Evolutionary conservation across 1,140 invertebrate species (phyloP).

Genomic region (Neodiprion virginianus): DNA sequence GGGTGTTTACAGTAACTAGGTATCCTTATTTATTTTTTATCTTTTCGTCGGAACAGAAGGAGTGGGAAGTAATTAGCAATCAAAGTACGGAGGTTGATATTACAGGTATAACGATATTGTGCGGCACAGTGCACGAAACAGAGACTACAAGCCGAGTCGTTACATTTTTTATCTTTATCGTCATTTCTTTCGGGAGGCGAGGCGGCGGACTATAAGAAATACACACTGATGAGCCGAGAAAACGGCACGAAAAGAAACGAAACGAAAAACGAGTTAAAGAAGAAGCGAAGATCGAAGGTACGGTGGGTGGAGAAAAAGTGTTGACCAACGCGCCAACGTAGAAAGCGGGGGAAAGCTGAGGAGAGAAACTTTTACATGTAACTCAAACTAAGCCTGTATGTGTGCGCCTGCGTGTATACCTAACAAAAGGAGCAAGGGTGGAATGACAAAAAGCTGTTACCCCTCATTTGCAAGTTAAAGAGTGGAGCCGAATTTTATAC

Average conservation of each 20-base stretch:
- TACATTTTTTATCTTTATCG: too few relatives aligned
- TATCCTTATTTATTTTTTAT: too few relatives aligned
- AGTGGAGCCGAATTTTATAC: background rate
- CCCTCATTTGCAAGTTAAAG: slow-evolving; percentile 7
- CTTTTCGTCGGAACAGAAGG: too few relatives aligned
- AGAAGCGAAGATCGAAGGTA: background rate
- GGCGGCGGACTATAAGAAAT: background rate
- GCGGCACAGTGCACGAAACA: too few relatives aligned
- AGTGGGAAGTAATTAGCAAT: too few relatives aligned
- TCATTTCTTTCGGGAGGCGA: too few relatives aligned
- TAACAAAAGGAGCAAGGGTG: background rate
- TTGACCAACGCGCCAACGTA: background rate
- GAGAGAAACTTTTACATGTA: background rate
- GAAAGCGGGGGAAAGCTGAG: background rate
- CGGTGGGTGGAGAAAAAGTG: background rate
- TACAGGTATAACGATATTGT: too few relatives aligned
- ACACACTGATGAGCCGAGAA: background rate
- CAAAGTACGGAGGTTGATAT: too few relatives aligned
- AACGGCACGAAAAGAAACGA: background rate
- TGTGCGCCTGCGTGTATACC: too few relatives aligned
- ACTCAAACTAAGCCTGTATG: background rate
- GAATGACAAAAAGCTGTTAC: slow-evolving; percentile 7
- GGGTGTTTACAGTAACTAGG: too few relatives aligned
- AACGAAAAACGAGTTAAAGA: background rate
- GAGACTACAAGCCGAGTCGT: too few relatives aligned